These are phyloP conservation scores for Conchocele bisecta DNA, from an alignment of 2,888 invertebrate species.

Conservation along the genomic window DNA sequence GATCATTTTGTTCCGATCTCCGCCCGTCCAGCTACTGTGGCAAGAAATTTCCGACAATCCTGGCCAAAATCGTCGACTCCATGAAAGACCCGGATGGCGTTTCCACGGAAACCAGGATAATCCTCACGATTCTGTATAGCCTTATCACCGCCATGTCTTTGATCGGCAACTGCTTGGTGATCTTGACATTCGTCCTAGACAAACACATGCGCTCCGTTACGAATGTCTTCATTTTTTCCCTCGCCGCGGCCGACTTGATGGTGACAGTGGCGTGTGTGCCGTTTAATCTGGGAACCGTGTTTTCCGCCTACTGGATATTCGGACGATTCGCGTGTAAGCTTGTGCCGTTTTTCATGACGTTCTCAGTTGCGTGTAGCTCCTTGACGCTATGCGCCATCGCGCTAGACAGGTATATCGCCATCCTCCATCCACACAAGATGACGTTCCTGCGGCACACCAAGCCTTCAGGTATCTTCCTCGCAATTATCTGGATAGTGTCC, in stretches of 20 bases:
- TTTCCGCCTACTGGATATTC: constrained; percentile 64
- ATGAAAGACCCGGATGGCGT: constrained; percentile 1
- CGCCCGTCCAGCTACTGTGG: constrained; percentile 24
- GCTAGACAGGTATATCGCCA: constrained; percentile 69
- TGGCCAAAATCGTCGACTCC: neutral
- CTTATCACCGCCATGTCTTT: constrained; percentile 62
- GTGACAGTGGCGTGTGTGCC: constrained; percentile 66
- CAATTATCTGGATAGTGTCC: constrained; percentile 65
- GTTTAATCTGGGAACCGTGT: constrained; percentile 60
- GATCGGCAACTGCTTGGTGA: constrained; percentile 67
- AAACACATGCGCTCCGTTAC: constrained; percentile 68
- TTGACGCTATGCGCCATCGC: constrained; percentile 71
- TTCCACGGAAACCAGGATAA: constrained; percentile 23
- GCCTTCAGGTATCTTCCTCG: constrained; percentile 55
- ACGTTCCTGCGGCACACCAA: constrained; percentile 59
- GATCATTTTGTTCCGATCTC: too few species aligned
- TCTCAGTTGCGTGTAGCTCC: constrained; percentile 67
- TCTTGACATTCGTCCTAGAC: constrained; percentile 65
- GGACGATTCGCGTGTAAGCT: constrained; percentile 69
- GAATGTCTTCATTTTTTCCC: constrained; percentile 69
- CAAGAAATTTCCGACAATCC: constrained; percentile 15
- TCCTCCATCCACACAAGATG: constrained; percentile 69
- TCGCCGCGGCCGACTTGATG: constrained; percentile 69
- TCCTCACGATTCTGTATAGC: constrained; percentile 59
- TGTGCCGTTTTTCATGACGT: constrained; percentile 66